Percentiles rank a stretch among this genome's conserved stretches.
phyloP scores from a whole-genome alignment of 2,113 vertebrate genomes.

The Mola mola region DNA sequence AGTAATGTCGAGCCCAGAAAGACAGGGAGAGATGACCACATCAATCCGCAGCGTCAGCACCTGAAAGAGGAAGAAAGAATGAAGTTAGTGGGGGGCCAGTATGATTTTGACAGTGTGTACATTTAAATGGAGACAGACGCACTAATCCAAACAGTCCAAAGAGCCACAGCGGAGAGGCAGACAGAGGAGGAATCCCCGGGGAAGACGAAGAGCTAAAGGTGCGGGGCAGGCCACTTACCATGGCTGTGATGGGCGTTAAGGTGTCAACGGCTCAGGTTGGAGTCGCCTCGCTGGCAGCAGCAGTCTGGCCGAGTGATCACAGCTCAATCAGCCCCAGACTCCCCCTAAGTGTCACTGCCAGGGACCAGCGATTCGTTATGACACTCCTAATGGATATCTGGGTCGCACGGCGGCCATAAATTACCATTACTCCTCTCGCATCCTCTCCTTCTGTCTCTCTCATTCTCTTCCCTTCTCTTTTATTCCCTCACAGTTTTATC shows the following conservation, averaged over 20 bases:
- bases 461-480: background rate
- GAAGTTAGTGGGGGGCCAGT: constrained; percentile 8
- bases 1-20: constrained; percentile 14
- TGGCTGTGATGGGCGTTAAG: too few species aligned
- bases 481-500: background rate
- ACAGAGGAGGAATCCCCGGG: constrained; percentile 7
- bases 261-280: too few species aligned
- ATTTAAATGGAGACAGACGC: constrained; percentile 39
- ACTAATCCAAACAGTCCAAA: constrained; percentile 30
- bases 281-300: constrained; percentile 52
- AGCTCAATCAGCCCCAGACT: constrained; percentile 69
- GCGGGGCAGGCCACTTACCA: constrained; percentile 12
- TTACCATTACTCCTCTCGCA: constrained; percentile 43
- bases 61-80: constrained; percentile 10
- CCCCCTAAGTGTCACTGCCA: constrained; percentile 60
- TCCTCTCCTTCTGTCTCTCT: constrained; percentile 2
- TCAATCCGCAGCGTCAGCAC: constrained; percentile 9
- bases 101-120: constrained; percentile 12
- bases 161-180: constrained; percentile 27
- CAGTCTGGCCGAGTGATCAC: constrained; percentile 62
- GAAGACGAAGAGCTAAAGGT: constrained; percentile 10
- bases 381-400: constrained; percentile 60
- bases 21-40: background rate
- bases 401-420: constrained; percentile 51
- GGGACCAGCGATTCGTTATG: constrained; percentile 64